Conservation (phyloP, 2,797 vertebrate species). For the Gadopsis marmoratus region DNA sequence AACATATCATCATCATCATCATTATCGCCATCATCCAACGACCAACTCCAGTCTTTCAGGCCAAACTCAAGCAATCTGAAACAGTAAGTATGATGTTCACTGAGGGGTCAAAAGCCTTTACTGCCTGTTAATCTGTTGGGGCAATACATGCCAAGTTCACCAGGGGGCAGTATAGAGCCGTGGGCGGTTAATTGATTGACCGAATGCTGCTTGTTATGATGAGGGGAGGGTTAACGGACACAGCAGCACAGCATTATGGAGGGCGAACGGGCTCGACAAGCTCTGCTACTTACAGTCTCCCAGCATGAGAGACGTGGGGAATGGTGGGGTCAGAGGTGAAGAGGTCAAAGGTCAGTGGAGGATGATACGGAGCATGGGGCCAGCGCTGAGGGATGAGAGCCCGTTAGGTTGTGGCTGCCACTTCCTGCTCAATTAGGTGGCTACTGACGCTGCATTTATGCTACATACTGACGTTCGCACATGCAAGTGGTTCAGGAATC, state of each 20-base stretch:
- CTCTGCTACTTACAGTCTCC: conserved; percentile 80
- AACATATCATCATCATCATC: conserved; percentile 89
- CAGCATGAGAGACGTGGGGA: conserved; percentile 74
- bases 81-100: conserved; percentile 83
- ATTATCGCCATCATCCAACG: conserved; percentile 92
- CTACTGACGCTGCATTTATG: conserved; percentile 22
- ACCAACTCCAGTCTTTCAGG: conserved; percentile 98
- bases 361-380: conserved; percentile 86
- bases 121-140: conserved; percentile 1
- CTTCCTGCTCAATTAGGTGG: conserved; percentile 31
- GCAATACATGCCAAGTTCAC: conserved; percentile 38
- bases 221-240: conserved; percentile 46
- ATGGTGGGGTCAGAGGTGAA: conserved; percentile 77
- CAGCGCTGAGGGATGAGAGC: conserved; percentile 81
- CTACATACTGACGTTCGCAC: conserved; percentile 7
- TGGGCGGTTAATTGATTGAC: not conserved
- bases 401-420: conserved; percentile 62
- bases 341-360: conserved; percentile 84
- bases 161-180: conserved; percentile 51
- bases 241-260: conserved; percentile 24
- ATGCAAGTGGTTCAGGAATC: conserved; percentile 30
- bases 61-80: conserved; percentile 98
- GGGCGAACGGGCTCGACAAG: conserved; percentile 33
- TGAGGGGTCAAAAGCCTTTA: conserved; percentile 20
- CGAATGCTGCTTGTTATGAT: conserved; percentile 4